These are phyloP conservation scores for Herminia tarsipennalis DNA, from an alignment of 2,888 invertebrate species.

Conservation along the genomic window DNA sequence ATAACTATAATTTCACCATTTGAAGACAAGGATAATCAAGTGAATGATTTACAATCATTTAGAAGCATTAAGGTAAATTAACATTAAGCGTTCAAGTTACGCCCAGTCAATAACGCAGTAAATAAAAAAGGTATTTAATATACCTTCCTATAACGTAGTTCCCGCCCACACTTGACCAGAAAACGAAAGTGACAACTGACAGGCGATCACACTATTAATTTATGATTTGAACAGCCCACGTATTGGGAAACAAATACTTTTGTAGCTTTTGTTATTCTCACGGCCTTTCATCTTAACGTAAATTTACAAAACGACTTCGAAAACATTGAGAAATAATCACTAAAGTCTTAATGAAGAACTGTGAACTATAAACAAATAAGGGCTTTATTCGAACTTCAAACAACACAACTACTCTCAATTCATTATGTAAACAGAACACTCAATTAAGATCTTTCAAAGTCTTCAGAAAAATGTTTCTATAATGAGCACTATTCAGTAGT, in stretches of 20 bases:
- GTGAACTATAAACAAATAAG: slow-evolving; percentile 45
- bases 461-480: slow-evolving; percentile 41
- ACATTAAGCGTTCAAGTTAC: no score
- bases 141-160: slow-evolving; percentile 3
- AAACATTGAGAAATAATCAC: slow-evolving; percentile 33
- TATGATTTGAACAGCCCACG: slow-evolving; percentile 16
- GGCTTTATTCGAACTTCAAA: slow-evolving; percentile 37
- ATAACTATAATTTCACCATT: no score
- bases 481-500: slow-evolving; percentile 46
- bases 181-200: slow-evolving; percentile 27
- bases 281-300: slow-evolving; percentile 17
- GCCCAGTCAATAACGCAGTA: no score
- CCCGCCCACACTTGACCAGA: slow-evolving; percentile 10
- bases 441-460: slow-evolving; percentile 40
- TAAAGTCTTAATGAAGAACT: slow-evolving; percentile 27
- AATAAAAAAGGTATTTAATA: no score
- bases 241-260: slow-evolving; percentile 14
- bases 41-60: no score
- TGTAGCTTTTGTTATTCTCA: slow-evolving; percentile 35
- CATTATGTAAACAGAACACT: slow-evolving; percentile 38
- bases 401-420: slow-evolving; percentile 33
- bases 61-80: no score
- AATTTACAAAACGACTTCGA: slow-evolving; percentile 22
- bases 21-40: no score
- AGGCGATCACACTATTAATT: slow-evolving; percentile 22